Evolutionary conservation across 2,113 vertebrate genomes (phyloP), one percentile per base, ranked within the genome.

Genomic region (Bubo bubo): DNA sequence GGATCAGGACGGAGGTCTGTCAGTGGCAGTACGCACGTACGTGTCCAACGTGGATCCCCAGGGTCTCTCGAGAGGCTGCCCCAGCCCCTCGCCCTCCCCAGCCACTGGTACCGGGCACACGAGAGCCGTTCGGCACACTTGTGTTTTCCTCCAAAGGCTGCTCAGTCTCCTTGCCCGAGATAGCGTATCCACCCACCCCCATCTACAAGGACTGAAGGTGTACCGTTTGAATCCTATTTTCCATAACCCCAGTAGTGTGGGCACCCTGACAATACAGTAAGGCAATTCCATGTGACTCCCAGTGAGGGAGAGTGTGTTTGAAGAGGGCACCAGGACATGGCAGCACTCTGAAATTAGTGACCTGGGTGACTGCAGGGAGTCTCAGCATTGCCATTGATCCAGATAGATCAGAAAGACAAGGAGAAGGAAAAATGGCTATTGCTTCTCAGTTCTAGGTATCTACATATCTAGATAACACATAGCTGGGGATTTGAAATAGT

Each of bases 1-100:
- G 1, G 24, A 5, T 14, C 5, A 2, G 32, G 27, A 24, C 8
- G 35, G 34, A 82, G 27, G 22, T 14, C 50, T 39, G 23, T 9
- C 43, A 18, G 12, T 4, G 24, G 37, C 28, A 59, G 28, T 7
- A 30, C 30, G 10, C 8, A 6, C 14, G 6, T 1, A 32, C 12
- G 2, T 3, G 11, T 4, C 37, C 66, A 39, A 4, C 0, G 0
- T 5, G 27, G 26, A 11, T n/a, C 22, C 34, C 62, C 0, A 0
- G 7, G 13, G 5, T 8, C 16, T 43, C 55, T 12, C 28, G 10
- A n/a, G 26, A 35, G 37, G 16, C 43, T 74, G 55, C 14, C 37
- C 64, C 4, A 2, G 43, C 10, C 45, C 50, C 35, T 47, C 7
- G 1, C 74, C 8, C 23, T 26, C 47, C 58, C 58, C 52, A 35